Conservation (phyloP, 2,797 vertebrate species). For the Pipistrellus pygmaeus region DNA sequence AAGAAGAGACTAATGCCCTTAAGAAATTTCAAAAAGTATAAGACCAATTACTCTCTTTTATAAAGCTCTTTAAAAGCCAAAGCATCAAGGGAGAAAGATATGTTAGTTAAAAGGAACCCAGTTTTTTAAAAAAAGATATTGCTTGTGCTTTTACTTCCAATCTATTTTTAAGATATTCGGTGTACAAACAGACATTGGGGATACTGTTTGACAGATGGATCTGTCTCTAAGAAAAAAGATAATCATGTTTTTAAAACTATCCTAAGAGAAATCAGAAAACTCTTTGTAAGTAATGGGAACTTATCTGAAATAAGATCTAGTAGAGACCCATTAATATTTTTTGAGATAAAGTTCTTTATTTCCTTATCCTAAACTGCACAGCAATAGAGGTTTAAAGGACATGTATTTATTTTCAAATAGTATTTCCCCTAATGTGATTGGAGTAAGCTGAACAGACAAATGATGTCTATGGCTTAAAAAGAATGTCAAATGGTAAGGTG, state of each 20-base stretch:
- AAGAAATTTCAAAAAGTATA: not conserved
- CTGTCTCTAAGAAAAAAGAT: conserved; percentile 64
- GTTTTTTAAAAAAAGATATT: not conserved
- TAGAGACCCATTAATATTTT: conserved; percentile 71
- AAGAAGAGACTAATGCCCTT: not conserved
- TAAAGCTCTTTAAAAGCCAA: conserved; percentile 1
- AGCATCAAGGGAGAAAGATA: not conserved
- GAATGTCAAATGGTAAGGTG: conserved; percentile 14
- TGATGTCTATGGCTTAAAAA: conserved; percentile 13
- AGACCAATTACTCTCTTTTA: not conserved
- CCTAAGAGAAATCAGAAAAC: conserved; percentile 57
- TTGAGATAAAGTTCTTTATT: conserved; percentile 71
- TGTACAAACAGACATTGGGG: conserved; percentile 18
- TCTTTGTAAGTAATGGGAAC: conserved; percentile 55
- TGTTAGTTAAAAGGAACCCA: conserved; percentile 16
- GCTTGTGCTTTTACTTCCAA: conserved; percentile 33
- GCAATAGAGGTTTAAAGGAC: conserved; percentile 75
- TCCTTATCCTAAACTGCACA: conserved; percentile 65
- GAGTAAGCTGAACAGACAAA: conserved; percentile 38
- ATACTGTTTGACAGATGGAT: conserved; percentile 71
- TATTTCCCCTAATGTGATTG: conserved; percentile 20
- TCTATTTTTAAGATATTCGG: conserved; percentile 67
- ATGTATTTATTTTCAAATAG: conserved; percentile 79
- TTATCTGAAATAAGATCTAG: conserved; percentile 78
- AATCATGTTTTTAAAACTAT: conserved; percentile 70